A percentile compares a stretch with the other conserved stretches of the same genome.
Conservation (phyloP, 2,797 vertebrate species). For the Mormyrops attenuatus region DNA sequence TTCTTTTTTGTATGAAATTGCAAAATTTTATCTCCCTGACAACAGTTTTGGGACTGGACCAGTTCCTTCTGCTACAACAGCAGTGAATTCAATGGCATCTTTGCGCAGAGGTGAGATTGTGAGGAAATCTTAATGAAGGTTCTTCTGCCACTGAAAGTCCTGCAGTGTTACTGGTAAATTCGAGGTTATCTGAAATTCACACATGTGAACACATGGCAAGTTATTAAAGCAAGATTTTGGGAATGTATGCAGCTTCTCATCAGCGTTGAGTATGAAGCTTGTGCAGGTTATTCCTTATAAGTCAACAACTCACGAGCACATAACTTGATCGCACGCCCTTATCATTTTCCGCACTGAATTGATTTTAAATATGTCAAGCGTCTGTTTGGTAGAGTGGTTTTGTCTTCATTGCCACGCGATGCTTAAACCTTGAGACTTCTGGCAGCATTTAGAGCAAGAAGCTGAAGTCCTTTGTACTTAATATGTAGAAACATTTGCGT, state of each 20-base stretch:
- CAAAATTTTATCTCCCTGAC: background rate
- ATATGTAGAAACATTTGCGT: background rate
- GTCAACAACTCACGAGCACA: background rate
- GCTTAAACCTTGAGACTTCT: background rate
- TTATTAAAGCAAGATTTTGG: background rate
- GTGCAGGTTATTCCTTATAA: background rate
- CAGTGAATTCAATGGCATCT: background rate
- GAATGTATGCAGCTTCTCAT: background rate
- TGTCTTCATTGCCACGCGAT: background rate
- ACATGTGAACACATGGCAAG: background rate
- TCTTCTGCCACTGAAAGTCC: background rate
- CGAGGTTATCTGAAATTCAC: background rate
- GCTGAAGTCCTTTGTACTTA: background rate
- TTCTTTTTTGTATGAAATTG: background rate
- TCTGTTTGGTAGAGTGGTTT: background rate
- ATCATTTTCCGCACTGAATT: background rate
- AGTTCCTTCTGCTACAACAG: background rate
- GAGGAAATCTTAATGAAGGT: background rate
- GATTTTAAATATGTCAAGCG: background rate
- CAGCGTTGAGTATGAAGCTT: background rate
- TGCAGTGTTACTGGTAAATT: background rate
- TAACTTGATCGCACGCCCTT: background rate
- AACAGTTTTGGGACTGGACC: background rate
- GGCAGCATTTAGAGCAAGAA: background rate
- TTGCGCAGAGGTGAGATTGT: background rate